Percentiles rank a stretch among this genome's conserved stretches.
Conservation (phyloP, 1,140 invertebrate species). For the Ceratosolen fusciceps region DNA sequence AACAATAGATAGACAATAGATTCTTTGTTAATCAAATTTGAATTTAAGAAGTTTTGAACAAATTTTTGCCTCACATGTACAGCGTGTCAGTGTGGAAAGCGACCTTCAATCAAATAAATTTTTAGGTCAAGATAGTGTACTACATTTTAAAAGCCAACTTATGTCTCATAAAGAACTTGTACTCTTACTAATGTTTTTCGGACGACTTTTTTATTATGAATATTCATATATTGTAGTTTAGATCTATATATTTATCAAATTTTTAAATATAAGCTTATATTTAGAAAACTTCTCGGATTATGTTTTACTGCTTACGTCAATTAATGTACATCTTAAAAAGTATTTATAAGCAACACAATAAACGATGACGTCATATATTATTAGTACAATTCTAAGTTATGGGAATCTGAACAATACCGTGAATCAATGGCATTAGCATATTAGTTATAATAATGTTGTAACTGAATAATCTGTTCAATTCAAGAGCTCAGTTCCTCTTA, state of each 20-base stretch:
- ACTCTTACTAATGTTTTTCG: too few species aligned
- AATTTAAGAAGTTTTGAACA: background rate
- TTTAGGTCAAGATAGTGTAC: background rate
- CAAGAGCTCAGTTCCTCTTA: background rate
- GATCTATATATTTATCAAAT: too few species aligned
- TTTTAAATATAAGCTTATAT: too few species aligned
- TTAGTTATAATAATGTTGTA: slow-evolving; percentile 6
- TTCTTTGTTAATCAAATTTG: background rate
- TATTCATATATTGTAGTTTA: too few species aligned
- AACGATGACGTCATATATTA: background rate
- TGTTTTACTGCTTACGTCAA: too few species aligned
- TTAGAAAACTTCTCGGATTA: too few species aligned
- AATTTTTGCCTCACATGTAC: background rate
- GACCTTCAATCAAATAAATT: background rate
- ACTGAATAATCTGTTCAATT: background rate
- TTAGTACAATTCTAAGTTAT: background rate
- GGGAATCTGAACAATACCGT: background rate
- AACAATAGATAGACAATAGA: background rate
- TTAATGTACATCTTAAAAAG: background rate
- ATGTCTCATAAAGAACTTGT: background rate
- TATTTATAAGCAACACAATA: background rate
- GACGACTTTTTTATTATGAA: too few species aligned
- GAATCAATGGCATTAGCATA: background rate
- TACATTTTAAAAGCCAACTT: background rate
- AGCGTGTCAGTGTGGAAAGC: background rate